Percentiles rank a stretch among this genome's conserved stretches.
phyloP scores from a whole-genome alignment of 37 sponge, comb jelly and placozoan species.

The Spongilla lacustris region DNA sequence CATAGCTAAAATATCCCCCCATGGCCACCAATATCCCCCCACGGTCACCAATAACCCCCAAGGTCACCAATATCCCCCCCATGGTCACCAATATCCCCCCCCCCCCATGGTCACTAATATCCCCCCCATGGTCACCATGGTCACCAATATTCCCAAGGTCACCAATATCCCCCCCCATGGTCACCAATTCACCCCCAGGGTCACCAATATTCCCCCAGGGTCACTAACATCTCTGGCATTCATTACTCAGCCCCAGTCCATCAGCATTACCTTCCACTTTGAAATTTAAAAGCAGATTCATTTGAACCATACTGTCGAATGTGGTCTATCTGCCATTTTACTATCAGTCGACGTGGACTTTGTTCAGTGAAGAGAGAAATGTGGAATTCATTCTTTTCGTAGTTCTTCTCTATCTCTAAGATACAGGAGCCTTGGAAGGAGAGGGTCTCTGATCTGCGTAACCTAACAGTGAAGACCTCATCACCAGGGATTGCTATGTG shows the following conservation, averaged over 20 bases:
- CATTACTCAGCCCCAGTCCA: too few relatives aligned
- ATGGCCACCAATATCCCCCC: neutral
- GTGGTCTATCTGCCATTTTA: constrained; percentile 91
- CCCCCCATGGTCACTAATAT: too few relatives aligned
- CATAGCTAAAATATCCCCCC: too few relatives aligned
- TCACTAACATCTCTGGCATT: too few relatives aligned
- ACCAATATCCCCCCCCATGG: too few relatives aligned
- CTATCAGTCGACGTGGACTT: constrained; percentile 46
- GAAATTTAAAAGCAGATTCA: constrained; percentile 70
- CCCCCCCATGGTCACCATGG: too few relatives aligned
- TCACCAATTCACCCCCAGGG: too few relatives aligned
- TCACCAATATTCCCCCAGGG: too few relatives aligned
- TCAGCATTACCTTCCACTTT: constrained; percentile 66
- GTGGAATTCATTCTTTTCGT: constrained; percentile 53
- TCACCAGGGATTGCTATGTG: neutral
- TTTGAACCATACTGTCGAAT: constrained; percentile 80
- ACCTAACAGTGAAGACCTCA: neutral
- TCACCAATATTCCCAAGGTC: too few relatives aligned
- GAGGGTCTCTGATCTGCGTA: constrained; percentile 42
- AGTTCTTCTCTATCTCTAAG: constrained; percentile 54
- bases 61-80: too few relatives aligned
- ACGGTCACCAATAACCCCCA: too few relatives aligned
- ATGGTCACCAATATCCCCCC: too few relatives aligned
- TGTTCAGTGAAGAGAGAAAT: constrained; percentile 65
- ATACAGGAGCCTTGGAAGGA: constrained; percentile 54